Evolutionary conservation across 1,140 invertebrate species (phyloP).

Genomic region (Danaus melanippus): DNA sequence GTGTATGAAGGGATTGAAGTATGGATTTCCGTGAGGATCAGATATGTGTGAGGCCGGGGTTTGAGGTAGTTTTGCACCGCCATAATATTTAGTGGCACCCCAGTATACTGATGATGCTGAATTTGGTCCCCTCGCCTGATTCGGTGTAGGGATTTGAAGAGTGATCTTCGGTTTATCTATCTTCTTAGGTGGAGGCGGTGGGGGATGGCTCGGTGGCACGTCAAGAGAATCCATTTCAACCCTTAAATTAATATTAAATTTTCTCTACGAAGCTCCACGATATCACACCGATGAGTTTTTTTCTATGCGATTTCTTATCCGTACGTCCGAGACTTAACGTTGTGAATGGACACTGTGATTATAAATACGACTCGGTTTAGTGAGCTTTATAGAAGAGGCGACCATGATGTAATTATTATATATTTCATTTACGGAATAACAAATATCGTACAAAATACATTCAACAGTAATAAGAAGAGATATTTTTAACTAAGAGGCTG

Average conservation of each 20-base stretch:
- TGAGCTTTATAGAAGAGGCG: conserved; percentile 6
- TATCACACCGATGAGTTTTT: too few species aligned
- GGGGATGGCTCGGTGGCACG: conserved; percentile 34
- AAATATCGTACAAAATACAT: too few species aligned
- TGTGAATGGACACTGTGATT: conserved; percentile 55
- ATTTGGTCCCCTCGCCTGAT: conserved; percentile 37
- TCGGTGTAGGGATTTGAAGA: conserved; percentile 67
- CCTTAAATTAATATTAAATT: conserved; percentile 11
- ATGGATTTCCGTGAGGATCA: conserved; percentile 58
- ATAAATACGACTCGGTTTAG: conserved; percentile 59
- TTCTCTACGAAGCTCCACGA: neutral
- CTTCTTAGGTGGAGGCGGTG: conserved; percentile 50
- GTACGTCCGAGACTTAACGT: conserved; percentile 40
- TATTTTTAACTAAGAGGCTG: too few species aligned
- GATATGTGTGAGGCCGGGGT: conserved; percentile 66
- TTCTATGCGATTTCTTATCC: conserved; percentile 11
- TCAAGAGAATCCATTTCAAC: conserved; percentile 39
- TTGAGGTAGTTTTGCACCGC: conserved; percentile 45
- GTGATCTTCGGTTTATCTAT: conserved; percentile 70
- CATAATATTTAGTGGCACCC: conserved; percentile 46
- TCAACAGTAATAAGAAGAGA: too few species aligned
- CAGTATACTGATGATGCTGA: conserved; percentile 64
- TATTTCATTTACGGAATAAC: too few species aligned
- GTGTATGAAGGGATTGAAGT: conserved; percentile 73
- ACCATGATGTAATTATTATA: too few species aligned